These are phyloP conservation scores for Crioceris asparagi DNA, from an alignment of 2,888 invertebrate genomes.

Conservation along the genomic window DNA sequence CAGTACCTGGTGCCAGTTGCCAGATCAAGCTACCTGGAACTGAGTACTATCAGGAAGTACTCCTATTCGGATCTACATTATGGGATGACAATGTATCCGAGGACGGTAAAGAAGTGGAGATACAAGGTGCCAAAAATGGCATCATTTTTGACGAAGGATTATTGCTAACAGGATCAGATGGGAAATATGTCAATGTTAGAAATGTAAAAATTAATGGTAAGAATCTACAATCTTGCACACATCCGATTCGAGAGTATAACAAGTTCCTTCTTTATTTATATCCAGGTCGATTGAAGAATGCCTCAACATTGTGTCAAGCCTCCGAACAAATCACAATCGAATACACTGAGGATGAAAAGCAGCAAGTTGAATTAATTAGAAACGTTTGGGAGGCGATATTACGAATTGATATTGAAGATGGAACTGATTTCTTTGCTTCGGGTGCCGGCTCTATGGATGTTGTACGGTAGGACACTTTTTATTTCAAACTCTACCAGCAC, in stretches of 20 bases:
- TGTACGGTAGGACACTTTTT: constrained; percentile 44
- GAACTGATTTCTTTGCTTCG: constrained; percentile 85
- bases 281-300: constrained; percentile 69
- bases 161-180: constrained; percentile 71
- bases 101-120: constrained; percentile 45
- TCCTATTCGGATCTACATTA: constrained; percentile 70
- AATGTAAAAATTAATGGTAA: constrained; percentile 32
- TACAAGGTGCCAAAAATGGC: constrained; percentile 54
- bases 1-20: constrained; percentile 82
- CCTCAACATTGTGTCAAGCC: constrained; percentile 66
- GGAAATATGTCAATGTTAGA: constrained; percentile 50
- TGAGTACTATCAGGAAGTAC: constrained; percentile 50
- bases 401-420: constrained; percentile 58
- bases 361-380: constrained; percentile 51
- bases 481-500: background rate
- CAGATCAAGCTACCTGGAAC: constrained; percentile 27
- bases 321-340: constrained; percentile 45
- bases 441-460: constrained; percentile 99
- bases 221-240: background rate
- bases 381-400: constrained; percentile 80
- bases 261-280: constrained; percentile 9
- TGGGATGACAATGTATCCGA: constrained; percentile 47
- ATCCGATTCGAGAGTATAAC: background rate
- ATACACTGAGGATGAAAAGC: constrained; percentile 62
- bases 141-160: constrained; percentile 72